Base-by-base conservation (phyloP, 2,113 vertebrate genomes). In the Plecotus auritus region DNA sequence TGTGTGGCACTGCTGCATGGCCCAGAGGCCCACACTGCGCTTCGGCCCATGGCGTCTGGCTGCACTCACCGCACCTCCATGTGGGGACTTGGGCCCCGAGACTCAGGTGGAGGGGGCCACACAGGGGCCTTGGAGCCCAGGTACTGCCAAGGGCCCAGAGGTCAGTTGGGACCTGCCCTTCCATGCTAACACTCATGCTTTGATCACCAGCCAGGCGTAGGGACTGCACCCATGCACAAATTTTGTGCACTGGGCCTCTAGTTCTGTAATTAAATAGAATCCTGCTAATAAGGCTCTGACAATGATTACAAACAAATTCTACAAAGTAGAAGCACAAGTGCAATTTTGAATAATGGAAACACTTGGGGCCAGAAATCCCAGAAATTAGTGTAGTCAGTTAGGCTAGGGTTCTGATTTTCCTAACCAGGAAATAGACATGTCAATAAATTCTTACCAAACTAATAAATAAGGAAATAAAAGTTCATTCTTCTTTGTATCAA, bases 361-460 rank as follows among this genome's bases (percentile, higher is more conserved):
- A 78, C 42, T 70, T 32, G n/a, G 73, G n/a, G 16, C 20, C 64
- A 32, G 28, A 67, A 90, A 47, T 69, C 32, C 11, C 30, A 67
- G 23, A 11, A 40, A 76, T 61, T 82, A 61, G 28, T 9, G 22
- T 8, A 96, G 0, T 1, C 9, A 96, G 9, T 14, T 51, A 96
- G 9, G 20, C 51, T 54, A 93, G 6, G 2, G 13, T 56, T 72
- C 14, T 47, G 49, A 91, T 37, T 85, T 92, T 93, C 47, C 28
- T 37, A 95, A 42, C 74, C 61, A 80, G 86, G 88, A 90, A 49
- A 89, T 6, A 42, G 35, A 23, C 81, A 73, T 88, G n/a, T 80
- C 90, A 96, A 51, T 28, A 0, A 14, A 88, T 94, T 93, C 85
- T 89, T 72, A 37, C 54, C 26, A 95, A 95, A 81, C 69, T 37